These are phyloP conservation scores for Anastrepha ludens DNA, from an alignment of 1,140 invertebrate species.

Conservation along the genomic window DNA sequence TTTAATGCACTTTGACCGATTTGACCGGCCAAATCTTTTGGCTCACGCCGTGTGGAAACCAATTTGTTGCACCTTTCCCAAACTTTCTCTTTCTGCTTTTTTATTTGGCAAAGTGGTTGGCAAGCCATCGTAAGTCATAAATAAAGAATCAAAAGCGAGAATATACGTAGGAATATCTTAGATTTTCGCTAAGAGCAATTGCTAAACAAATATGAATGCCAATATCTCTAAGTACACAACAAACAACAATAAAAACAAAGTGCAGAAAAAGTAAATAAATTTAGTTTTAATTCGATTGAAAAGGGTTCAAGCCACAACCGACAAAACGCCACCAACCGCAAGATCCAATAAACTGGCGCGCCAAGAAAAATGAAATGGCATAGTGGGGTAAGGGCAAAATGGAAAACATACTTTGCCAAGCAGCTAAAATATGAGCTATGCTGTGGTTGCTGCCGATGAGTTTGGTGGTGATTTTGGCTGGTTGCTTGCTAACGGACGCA, in stretches of 20 bases:
- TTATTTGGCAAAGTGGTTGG: neutral
- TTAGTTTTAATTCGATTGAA: constrained; percentile 47
- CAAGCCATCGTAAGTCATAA: neutral
- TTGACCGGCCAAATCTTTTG: neutral
- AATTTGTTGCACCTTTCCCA: constrained; percentile 36
- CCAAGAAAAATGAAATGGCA: neutral
- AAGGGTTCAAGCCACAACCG: constrained; percentile 34
- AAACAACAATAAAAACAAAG: neutral
- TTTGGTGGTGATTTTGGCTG: neutral
- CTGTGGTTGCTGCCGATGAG: neutral
- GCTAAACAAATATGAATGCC: constrained; percentile 19
- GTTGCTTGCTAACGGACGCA: neutral
- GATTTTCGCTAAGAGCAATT: neutral
- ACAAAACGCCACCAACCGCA: constrained; percentile 43
- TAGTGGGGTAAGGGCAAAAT: neutral
- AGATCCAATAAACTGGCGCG: constrained; percentile 45
- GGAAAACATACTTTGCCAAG: constrained; percentile 16
- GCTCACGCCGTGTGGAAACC: constrained; percentile 43
- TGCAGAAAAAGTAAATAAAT: constrained; percentile 44
- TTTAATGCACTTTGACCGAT: constrained; percentile 3
- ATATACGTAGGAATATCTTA: neutral
- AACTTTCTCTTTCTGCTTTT: constrained; percentile 31
- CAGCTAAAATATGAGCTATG: too few relatives aligned
- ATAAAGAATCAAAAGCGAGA: neutral
- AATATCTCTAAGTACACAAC: neutral